Evolutionary conservation across 2,888 invertebrate genomes (phyloP).

Genomic region (Bellardia pandia): DNA sequence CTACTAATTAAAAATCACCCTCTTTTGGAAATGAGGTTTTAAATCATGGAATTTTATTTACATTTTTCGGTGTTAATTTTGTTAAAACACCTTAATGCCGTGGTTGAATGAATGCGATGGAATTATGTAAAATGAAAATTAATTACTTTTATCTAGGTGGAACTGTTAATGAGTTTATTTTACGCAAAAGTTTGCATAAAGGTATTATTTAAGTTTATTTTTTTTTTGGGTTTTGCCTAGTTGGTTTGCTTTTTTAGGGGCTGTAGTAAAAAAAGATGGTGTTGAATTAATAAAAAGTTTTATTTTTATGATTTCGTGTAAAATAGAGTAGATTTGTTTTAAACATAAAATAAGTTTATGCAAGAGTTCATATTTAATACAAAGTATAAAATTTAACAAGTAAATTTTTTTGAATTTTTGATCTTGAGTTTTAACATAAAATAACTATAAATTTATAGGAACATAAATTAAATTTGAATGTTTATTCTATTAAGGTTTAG

Average conservation of each 20-base stretch:
- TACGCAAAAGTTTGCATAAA: slow-evolving; percentile 20
- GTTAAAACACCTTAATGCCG: slow-evolving; percentile 31
- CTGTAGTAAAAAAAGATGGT: neutral
- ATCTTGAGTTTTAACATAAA: too few species aligned
- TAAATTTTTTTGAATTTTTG: too few species aligned
- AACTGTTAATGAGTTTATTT: slow-evolving; percentile 54
- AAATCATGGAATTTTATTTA: slow-evolving; percentile 52
- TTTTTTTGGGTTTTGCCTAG: neutral
- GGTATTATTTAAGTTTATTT: neutral
- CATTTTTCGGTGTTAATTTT: slow-evolving; percentile 39
- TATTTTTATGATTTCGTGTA: neutral
- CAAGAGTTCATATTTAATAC: too few species aligned
- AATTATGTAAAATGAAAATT: slow-evolving; percentile 47
- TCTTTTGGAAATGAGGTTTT: slow-evolving; percentile 15
- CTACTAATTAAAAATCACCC: slow-evolving; percentile 30
- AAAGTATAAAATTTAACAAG: too few species aligned
- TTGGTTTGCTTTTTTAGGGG: neutral
- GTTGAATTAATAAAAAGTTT: neutral
- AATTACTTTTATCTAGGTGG: slow-evolving; percentile 45
- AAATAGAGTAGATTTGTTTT: neutral
- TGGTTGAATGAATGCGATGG: slow-evolving; percentile 18
- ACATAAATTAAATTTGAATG: too few species aligned
- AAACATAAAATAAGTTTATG: too few species aligned
- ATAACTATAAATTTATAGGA: too few species aligned
- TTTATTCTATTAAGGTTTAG: too few species aligned